Evolutionary conservation across 1,140 invertebrate genomes (phyloP), one percentile per base, ranked within the genome.

Genomic region (Stegodyphus mimosarum): DNA sequence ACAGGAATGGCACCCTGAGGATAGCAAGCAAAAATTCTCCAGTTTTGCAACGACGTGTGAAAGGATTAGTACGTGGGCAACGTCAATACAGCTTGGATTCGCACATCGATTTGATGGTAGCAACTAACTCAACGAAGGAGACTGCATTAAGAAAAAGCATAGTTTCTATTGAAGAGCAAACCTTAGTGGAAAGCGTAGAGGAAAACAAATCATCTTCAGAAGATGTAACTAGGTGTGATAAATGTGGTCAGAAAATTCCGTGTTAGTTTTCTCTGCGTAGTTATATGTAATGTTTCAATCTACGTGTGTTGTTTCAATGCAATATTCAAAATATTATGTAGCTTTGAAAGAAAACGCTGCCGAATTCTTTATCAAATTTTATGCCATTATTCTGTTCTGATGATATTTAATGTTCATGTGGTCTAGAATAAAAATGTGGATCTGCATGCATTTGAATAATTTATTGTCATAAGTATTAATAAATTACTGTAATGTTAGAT

Each of bases 21-120:
- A 75, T 83, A 7, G 81, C 64, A n/a, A 53, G 72, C 72, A 83
- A 83, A 55, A 71, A 88, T 49, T 88, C 86, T 69, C 88, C 90
- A 92, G 94, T 94, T 7, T 95, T 96, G 93, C 92, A 95, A 49
- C 92, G 96, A 63, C 93, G 96, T 15, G 95, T 97, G 86, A 93
- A 94, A 50, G 96, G 96, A 10, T 96, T 97, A 89, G 91, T 97
- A 67, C 95, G 96, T 93, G 94, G 95, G 5, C 95, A 96, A n/a
- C 95, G 95, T 88, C 94, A 96, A 90, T 96, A 96, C 90, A 97
- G 96, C 4, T 92, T 98, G 60, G 96, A 98, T 91, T 97, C 96
- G 0, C 93, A 95, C 88, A 95, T 97, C 93, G 96, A 97, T 90
- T 92, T 98, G 84, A 95, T 96, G n/a, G 73, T 83, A 52, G 55